phyloP scores from a whole-genome alignment of 2,888 invertebrate genomes.

The Megaustenia siamemsis region DNA sequence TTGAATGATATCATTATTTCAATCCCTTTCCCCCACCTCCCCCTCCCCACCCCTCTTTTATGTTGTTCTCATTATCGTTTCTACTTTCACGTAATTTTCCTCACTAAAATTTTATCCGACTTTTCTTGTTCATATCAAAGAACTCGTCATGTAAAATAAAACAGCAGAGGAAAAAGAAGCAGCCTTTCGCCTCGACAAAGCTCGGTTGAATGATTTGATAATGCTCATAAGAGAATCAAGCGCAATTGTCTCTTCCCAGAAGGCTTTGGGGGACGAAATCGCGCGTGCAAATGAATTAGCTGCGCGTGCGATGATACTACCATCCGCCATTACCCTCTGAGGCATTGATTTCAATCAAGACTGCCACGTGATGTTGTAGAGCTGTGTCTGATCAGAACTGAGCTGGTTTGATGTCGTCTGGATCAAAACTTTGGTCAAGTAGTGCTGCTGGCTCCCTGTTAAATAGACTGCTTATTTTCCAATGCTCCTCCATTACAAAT shows the following conservation, averaged over 20 bases:
- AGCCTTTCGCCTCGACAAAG: slow-evolving; percentile 6
- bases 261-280: slow-evolving; percentile 21
- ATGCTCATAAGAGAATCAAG: slow-evolving; percentile 39
- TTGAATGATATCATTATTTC: too few relatives aligned
- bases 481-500: too few relatives aligned
- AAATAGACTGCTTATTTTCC: background rate
- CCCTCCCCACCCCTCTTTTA: too few relatives aligned
- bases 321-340: slow-evolving; percentile 11
- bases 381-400: background rate
- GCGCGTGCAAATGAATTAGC: slow-evolving; percentile 42
- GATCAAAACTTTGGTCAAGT: background rate
- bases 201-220: slow-evolving; percentile 38
- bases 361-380: background rate
- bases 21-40: too few relatives aligned
- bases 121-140: slow-evolving; percentile 10
- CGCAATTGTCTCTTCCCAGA: slow-evolving; percentile 6
- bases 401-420: background rate
- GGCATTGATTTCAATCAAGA: slow-evolving; percentile 34
- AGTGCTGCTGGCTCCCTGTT: background rate
- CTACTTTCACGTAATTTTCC: too few relatives aligned
- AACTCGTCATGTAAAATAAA: background rate
- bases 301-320: slow-evolving; percentile 27
- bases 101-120: background rate
- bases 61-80: too few relatives aligned
- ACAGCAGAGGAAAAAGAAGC: background rate